Percentiles rank a stretch among this genome's conserved stretches.
Conservation (phyloP, 1,140 invertebrate genomes). For the Teleopsis dalmanni region DNA sequence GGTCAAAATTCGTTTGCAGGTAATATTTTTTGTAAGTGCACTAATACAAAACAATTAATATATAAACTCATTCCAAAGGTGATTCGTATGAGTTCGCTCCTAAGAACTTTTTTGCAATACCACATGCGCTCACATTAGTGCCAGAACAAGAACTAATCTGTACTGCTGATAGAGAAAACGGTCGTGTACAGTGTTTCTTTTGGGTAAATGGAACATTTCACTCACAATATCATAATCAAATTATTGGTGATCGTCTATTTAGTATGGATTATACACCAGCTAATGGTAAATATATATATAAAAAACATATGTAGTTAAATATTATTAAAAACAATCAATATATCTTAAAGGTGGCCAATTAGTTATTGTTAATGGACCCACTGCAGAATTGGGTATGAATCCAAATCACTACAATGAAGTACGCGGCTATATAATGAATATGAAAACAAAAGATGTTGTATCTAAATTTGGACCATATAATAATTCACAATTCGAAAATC, state of each 20-base stretch:
- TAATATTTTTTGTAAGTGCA: constrained; percentile 1
- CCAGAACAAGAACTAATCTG: constrained; percentile 68
- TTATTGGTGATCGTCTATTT: constrained; percentile 59
- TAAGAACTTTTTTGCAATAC: constrained; percentile 60
- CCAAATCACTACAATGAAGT: constrained; percentile 45
- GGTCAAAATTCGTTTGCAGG: constrained; percentile 48
- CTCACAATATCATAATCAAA: constrained; percentile 51
- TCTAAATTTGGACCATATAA: constrained; percentile 56
- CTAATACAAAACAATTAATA: background rate
- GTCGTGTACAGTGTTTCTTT: constrained; percentile 73
- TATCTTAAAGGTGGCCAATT: constrained; percentile 41
- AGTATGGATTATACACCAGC: constrained; percentile 58
- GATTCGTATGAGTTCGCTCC: constrained; percentile 37
- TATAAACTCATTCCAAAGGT: constrained; percentile 13
- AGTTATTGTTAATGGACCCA: constrained; percentile 49
- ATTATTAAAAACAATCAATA: background rate
- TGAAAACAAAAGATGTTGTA: constrained; percentile 51
- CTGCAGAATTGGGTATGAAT: constrained; percentile 20
- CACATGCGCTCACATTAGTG: constrained; percentile 74
- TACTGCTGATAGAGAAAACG: constrained; percentile 87
- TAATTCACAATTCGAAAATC: constrained; percentile 53
- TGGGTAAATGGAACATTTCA: constrained; percentile 57
- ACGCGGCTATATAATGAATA: constrained; percentile 61
- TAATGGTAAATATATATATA: too few species aligned
- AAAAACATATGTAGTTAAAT: background rate